Base-by-base conservation (phyloP, 2,113 vertebrate genomes). In the Synchiropus splendidus region DNA sequence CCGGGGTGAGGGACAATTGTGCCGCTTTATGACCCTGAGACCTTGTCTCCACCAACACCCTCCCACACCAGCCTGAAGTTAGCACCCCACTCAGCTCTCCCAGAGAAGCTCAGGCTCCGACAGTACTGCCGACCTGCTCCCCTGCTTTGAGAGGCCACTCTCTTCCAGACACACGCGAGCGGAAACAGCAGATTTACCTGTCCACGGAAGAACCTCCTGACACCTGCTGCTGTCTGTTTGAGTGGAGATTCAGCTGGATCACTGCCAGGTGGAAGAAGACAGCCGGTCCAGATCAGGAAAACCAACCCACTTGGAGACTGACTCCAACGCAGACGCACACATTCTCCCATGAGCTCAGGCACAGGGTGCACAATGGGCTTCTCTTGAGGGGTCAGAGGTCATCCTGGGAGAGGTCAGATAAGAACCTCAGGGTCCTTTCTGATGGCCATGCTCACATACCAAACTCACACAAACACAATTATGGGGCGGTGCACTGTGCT, bases 251-350 rank as follows among this genome's bases (percentile, higher is more conserved):
- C n/a, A n/a, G n/a, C n/a, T n/a, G n/a, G n/a, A 61, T 72, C 74
- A 65, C 76, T 39, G 64, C 46, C 72, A 58, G 80, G 84, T 77
- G 82, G 85, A 82, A 86, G 85, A n/a, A n/a, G n/a, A n/a, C n/a
- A n/a, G 85, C 77, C 65, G 68, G 46, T 70, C 64, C 56, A 80
- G 87, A 88, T 81, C 85, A 85, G 82, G 73, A 53, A 54, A 72
- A 75, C 90, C 86, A 77, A 31, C 42, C 55, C 41, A 45, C 55
- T 42, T 58, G 48, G 35, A 36, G 48, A 42, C 12, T 31, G 33
- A 46, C 45, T 46, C 15, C 27, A 45, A 45, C 47, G 33, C 27
- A 15, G 40, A 42, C 47, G 42, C 51, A 54, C 54, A 61, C 30
- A 44, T 51, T 61, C 54, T 69, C 67, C 61, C 47, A 43, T 64